Evolutionary conservation across 2,797 vertebrate genomes (phyloP).

Genomic region (Halcyon leucocephala): DNA sequence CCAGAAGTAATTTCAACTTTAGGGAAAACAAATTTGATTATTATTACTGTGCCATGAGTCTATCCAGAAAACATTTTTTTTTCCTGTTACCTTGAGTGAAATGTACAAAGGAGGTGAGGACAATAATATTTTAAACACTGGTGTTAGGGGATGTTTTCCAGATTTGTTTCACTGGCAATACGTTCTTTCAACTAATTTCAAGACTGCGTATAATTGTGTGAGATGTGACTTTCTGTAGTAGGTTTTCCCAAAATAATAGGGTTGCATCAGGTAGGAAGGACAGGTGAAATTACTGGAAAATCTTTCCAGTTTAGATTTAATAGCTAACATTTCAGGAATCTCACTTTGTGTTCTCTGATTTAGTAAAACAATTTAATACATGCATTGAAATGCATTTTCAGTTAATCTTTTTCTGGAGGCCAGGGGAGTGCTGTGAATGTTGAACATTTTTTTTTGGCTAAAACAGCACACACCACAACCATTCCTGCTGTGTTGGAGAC

Average conservation of each 20-base stretch:
- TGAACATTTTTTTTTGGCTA: neutral
- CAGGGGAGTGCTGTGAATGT: constrained; percentile 10
- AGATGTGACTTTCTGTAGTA: neutral
- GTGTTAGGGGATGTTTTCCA: neutral
- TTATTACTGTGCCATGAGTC: neutral
- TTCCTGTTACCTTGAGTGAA: neutral
- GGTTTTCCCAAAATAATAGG: neutral
- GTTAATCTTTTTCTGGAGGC: constrained; percentile 22
- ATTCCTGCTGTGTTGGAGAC: constrained; percentile 21
- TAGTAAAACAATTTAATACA: neutral
- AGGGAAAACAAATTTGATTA: neutral
- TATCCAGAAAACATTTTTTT: neutral
- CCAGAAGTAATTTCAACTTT: neutral
- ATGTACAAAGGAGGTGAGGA: neutral
- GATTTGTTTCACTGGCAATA: neutral
- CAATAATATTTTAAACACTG: neutral
- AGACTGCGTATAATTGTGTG: neutral
- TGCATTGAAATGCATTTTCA: neutral
- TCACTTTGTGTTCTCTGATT: neutral
- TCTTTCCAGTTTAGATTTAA: neutral
- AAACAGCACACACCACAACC: constrained; percentile 18
- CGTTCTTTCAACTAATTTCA: neutral
- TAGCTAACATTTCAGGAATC: neutral
- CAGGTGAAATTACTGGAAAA: neutral
- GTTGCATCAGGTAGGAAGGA: neutral